Base-by-base conservation (phyloP, 2,888 invertebrate species). In the Timema cristinae region DNA sequence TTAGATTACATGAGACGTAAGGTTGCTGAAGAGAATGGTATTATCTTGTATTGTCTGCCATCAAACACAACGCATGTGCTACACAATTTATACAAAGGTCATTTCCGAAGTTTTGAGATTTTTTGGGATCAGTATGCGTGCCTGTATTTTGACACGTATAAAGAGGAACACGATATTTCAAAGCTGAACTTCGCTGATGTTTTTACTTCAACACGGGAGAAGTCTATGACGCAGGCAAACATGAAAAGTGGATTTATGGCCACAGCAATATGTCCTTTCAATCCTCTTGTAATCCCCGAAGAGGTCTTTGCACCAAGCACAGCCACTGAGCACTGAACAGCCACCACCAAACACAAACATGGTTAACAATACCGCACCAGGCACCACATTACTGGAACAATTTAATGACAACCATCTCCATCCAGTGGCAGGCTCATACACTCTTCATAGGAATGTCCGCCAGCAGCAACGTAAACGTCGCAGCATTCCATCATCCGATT, bases 1-100 rank as follows among this genome's bases (percentile, higher is more conserved):
- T 69, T 77, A 52, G 74, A 77, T 73, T 73, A 71, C 59, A 66
- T 70, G 52, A 77, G 76, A 66, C 75, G 74, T 7, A 73, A 77
- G 15, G 73, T 66, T 66, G 77, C 76, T 68, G 75, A 75, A 47
- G 63, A 63, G 32, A 63, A 63, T 63, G 63, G 48, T 15, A 63
- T 63, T 7, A 0, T 49, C n/a, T 71, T 77, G n/a, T 76, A 71
- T 66, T 77, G 76, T 69, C 70, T 77, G 51, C 75, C 75, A 15
- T 63, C 8, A 63, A 63, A 63, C 32, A 63, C 63, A 63, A 63
- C 16, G 13, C 63, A 63, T 16, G 63, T 8, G 6, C 48, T 63
- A 32, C 63, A 63, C 2, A 32, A 7, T 32, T 63, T 63, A 15
- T 32, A 63, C 63, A 63, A 63, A 6, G 32, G 63, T 63, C 48